Base-by-base conservation (phyloP, 2,113 vertebrate species). In the Anolis carolinensis region DNA sequence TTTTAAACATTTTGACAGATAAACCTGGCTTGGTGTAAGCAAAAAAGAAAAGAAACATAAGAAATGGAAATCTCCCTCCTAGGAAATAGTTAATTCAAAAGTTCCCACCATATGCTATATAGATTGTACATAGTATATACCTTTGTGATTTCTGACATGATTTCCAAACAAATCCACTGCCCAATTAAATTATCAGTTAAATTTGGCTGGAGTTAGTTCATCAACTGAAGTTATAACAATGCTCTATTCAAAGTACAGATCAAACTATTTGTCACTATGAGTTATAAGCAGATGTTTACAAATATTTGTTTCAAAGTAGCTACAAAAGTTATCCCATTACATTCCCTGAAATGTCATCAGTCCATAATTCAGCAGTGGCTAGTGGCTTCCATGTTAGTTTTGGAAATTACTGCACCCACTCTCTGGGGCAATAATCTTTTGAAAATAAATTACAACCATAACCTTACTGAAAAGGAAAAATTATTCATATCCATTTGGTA, bases 61-160 rank as follows among this genome's bases (percentile, higher is more conserved):
- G 39, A 91, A 67, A n/a, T 30, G 88, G 70, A 67, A 90, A 73
- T 77, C 80, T 70, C 82, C 50, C 9, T 7, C 6, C 48, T 67
- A 20, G 20, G n/a, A 23, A 23, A 32, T 63, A 48, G 32, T 83
- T 79, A 30, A 55, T 70, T 21, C 63, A 74, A 79, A 8, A 81
- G 48, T 8, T 48, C 44, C 65, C 8, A 30, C 23, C 70, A 73
- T 25, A 81, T 18, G 4, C 1, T 48, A 52, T 0, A 1, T 70
- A 39, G 81, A 21, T 0, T 50, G 21, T 9, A 18, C 0, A 81
- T 55, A 32, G 7, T 52, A 79, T 52, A 4, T n/a, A 20, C 81
- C 21, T 72, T 11, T 55, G 68, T 82, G 20, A 72, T 82, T 82
- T 82, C 7, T 82, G 52, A 55, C 50, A 59, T 8, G 25, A 44